Evolutionary conservation across 2,113 vertebrate species (phyloP), one percentile per base, ranked within the genome.

Genomic region (Heterochromis multidens): DNA sequence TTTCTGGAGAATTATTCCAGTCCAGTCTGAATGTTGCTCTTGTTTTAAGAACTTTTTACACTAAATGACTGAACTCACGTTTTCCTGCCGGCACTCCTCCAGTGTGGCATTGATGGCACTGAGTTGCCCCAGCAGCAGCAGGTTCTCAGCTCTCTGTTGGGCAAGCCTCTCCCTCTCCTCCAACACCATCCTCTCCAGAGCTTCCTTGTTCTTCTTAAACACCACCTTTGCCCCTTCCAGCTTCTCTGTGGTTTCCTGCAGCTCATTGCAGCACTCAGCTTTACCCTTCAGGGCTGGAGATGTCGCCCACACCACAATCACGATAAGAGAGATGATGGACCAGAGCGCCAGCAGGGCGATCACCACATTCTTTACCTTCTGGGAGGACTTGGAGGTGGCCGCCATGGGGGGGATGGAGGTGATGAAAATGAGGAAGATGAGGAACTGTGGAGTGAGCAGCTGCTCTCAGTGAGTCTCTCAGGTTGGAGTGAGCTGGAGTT

Each of bases 231-330:
- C 88, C 0, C 77, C 87, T 56, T 93, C 89, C 67, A 87, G 60
- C 72, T 77, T 87, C 65, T 89, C 87, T 1, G 10, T 81, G 11
- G 12, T 25, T 0, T 58, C 83, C 83, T 88, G 77, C 77, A 96
- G 93, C 62, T 94, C 92, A 0, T 49, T 6, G 0, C 89, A 87
- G 77, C 93, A 96, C 82, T 88, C 85, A 1, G 86, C 79, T 11
- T 86, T 63, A 12, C 91, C 78, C 85, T 95, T 95, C 91, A 93
- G 67, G 84, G 92, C 88, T 0, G 95, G 94, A 2, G 94, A 94
- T 3, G 94, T 95, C 6, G 92, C 91, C 96, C 96, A 95, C 9
- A 96, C 95, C 85, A 94, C 94, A 27, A 96, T 95, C 72, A 94
- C 70, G 9, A 96, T 72, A 11, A 96, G 85, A 0, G 96, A 93